Evolutionary conservation across 1,140 invertebrate genomes (phyloP).

Genomic region (Hycleus cichorii): DNA sequence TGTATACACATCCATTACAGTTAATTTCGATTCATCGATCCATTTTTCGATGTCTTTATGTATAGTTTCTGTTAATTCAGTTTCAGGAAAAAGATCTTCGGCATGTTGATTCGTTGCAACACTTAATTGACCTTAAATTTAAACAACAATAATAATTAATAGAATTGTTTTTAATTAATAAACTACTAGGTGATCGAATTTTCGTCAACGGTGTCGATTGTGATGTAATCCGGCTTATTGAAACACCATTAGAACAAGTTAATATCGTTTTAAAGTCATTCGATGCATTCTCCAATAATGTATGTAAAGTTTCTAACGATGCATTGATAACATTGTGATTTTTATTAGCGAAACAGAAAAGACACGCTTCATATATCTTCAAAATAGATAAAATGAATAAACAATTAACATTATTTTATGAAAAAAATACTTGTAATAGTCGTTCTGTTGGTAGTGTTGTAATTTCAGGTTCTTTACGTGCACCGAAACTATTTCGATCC

Average conservation of each 20-base stretch:
- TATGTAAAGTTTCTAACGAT: slow-evolving; percentile 70
- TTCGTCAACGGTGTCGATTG: slow-evolving; percentile 39
- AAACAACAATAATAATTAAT: slow-evolving; percentile 4
- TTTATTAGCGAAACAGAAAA: slow-evolving; percentile 58
- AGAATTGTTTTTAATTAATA: slow-evolving; percentile 1
- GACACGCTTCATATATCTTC: slow-evolving; percentile 74
- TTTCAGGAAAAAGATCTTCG: slow-evolving; percentile 32
- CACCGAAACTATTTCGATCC: slow-evolving; percentile 13
- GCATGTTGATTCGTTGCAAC: slow-evolving; percentile 36
- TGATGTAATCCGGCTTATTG: slow-evolving; percentile 41
- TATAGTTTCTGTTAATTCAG: slow-evolving; percentile 34
- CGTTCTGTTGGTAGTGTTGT: slow-evolving; percentile 18
- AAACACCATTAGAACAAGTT: slow-evolving; percentile 50
- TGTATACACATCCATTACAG: slow-evolving; percentile 30
- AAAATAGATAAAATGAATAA: slow-evolving; percentile 13
- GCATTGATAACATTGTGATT: slow-evolving; percentile 84
- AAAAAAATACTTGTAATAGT: slow-evolving; percentile 23
- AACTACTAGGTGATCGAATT: slow-evolving; percentile 47
- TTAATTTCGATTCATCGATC: slow-evolving; percentile 37
- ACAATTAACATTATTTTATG: not conserved
- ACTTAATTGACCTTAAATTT: slow-evolving; percentile 38
- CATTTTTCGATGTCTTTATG: slow-evolving; percentile 36
- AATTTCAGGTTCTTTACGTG: slow-evolving; percentile 15
- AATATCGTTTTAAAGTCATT: slow-evolving; percentile 54
- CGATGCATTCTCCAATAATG: slow-evolving; percentile 60